phyloP scores from a whole-genome alignment of 1,140 invertebrate genomes.

The Whitmania pigra region DNA sequence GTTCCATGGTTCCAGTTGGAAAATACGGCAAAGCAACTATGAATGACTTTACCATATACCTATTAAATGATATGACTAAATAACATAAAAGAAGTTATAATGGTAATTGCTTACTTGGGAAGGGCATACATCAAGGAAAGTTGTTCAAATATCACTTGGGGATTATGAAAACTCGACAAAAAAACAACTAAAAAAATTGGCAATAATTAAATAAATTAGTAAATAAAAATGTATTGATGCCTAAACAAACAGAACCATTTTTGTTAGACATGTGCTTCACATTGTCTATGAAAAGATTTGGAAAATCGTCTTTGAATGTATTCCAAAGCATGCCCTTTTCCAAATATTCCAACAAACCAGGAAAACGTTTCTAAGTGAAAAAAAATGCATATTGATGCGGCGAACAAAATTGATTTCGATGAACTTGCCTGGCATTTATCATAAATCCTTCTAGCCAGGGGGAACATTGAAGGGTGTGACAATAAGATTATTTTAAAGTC shows the following conservation, averaged over 20 bases:
- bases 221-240: background rate
- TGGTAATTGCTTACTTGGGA: constrained; percentile 33
- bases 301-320: constrained; percentile 40
- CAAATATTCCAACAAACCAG: background rate
- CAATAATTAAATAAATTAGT: background rate
- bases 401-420: background rate
- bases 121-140: constrained; percentile 41
- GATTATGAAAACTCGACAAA: constrained; percentile 40
- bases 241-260: constrained; percentile 33
- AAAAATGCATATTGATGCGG: no score
- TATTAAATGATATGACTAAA: constrained; percentile 23
- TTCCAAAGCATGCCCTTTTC: constrained; percentile 30
- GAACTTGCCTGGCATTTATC: background rate
- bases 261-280: constrained; percentile 40
- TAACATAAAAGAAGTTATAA: background rate
- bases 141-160: constrained; percentile 42
- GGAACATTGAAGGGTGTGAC: background rate
- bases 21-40: constrained; percentile 43
- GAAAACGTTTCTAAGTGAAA: no score
- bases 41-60: constrained; percentile 40
- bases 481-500: background rate
- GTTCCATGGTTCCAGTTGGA: constrained; percentile 44
- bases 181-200: constrained; percentile 37
- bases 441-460: background rate
- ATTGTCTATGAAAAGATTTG: constrained; percentile 42